A percentile compares a stretch with the other conserved stretches of the same genome.
These are phyloP conservation scores for Takifugu rubripes DNA, from an alignment of 2,797 vertebrate genomes.

Conservation along the genomic window DNA sequence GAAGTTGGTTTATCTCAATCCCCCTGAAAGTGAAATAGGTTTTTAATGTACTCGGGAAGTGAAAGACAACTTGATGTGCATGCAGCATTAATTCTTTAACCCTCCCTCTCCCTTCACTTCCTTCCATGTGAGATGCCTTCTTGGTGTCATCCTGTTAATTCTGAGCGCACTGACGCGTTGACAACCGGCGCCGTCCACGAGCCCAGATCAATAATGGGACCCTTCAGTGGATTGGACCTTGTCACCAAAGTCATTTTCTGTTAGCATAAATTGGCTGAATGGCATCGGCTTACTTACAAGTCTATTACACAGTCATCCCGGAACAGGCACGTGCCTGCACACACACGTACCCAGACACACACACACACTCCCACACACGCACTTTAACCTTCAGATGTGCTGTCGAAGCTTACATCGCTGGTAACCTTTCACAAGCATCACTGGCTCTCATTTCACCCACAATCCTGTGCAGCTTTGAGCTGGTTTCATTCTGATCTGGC, in stretches of 20 bases:
- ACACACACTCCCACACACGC: not conserved
- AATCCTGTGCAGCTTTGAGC: conserved; percentile 37
- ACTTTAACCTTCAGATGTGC: conserved; percentile 65
- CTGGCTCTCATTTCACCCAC: conserved; percentile 20
- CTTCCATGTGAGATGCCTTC: conserved; percentile 18
- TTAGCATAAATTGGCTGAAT: conserved; percentile 43
- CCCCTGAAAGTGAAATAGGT: too few species aligned
- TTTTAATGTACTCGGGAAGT: too few species aligned
- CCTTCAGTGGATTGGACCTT: conserved; percentile 34
- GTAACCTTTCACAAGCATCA: conserved; percentile 40
- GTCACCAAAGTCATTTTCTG: conserved; percentile 58
- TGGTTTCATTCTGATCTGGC: conserved; percentile 21
- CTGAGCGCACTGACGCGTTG: conserved; percentile 25
- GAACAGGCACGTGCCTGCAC: conserved; percentile 1
- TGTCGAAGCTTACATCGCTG: conserved; percentile 51
- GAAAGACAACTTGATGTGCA: not conserved
- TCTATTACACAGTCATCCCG: conserved; percentile 35
- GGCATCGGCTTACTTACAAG: conserved; percentile 36
- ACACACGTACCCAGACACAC: not conserved
- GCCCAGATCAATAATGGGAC: conserved; percentile 40
- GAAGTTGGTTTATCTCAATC: too few species aligned
- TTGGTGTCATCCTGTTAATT: conserved; percentile 51
- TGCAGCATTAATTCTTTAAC: not conserved
- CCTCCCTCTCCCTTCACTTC: not conserved
- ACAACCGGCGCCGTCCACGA: conserved; percentile 12